Percentiles rank a stretch among this genome's conserved stretches.
phyloP scores from a whole-genome alignment of 2,113 vertebrate genomes.

The Parotia lawesii region DNA sequence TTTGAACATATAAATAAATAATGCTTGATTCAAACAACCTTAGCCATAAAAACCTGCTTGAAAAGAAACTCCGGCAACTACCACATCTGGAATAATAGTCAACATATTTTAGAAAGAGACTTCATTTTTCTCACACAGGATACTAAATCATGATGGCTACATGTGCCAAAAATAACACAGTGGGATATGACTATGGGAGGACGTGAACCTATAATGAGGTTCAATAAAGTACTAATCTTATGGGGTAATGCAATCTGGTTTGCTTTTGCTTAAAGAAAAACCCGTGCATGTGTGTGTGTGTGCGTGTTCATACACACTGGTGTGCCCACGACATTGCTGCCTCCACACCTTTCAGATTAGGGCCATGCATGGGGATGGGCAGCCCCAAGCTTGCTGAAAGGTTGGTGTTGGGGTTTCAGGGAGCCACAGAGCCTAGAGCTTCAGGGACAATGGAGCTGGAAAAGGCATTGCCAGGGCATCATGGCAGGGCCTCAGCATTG shows the following conservation, averaged over 20 bases:
- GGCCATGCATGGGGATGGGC: neutral
- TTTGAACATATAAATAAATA: slow-evolving; percentile 64
- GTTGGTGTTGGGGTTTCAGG: neutral
- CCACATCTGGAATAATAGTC: slow-evolving; percentile 71
- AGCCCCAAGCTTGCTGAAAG: neutral
- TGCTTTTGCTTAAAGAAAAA: slow-evolving; percentile 43
- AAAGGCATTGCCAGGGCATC: neutral
- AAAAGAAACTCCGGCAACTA: slow-evolving; percentile 62
- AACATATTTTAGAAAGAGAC: slow-evolving; percentile 54
- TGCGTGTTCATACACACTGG: neutral
- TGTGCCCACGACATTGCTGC: neutral
- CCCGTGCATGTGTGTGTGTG: neutral
- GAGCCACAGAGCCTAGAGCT: neutral
- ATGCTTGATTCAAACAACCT: slow-evolving; percentile 40
- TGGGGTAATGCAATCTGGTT: slow-evolving; percentile 50
- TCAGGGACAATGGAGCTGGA: neutral
- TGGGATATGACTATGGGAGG: slow-evolving; percentile 56
- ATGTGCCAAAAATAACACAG: slow-evolving; percentile 60
- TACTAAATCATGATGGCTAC: slow-evolving; percentile 47
- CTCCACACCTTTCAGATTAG: neutral
- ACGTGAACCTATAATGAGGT: slow-evolving; percentile 55
- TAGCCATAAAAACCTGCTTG: slow-evolving; percentile 54
- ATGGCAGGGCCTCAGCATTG: neutral
- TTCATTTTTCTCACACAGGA: slow-evolving; percentile 59
- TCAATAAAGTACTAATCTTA: slow-evolving; percentile 60